Percentiles rank a stretch among this genome's conserved stretches.
Conservation (phyloP, 2,888 invertebrate species). For the Chymomyza fuscimana region DNA sequence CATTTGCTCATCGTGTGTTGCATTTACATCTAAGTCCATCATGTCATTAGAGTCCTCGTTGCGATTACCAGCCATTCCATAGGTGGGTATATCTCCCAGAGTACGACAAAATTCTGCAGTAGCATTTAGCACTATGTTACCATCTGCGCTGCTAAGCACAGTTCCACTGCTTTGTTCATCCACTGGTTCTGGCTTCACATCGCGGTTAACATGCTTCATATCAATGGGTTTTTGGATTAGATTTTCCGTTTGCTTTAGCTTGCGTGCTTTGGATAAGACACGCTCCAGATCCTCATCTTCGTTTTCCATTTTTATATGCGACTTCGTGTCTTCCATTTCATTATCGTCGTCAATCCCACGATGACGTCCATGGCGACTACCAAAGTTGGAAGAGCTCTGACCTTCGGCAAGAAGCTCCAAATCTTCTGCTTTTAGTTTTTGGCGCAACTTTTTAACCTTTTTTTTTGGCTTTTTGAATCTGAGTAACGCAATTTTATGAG, state of each 20-base stretch:
- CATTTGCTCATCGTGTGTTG: slow-evolving; percentile 77
- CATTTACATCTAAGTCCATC: slow-evolving; percentile 79
- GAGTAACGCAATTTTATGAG: not conserved
- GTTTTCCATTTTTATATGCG: slow-evolving; percentile 79
- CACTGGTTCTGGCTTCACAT: slow-evolving; percentile 81
- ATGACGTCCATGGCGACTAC: slow-evolving; percentile 68
- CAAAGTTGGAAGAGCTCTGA: slow-evolving; percentile 67
- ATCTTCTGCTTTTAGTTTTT: slow-evolving; percentile 87
- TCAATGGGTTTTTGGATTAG: slow-evolving; percentile 74
- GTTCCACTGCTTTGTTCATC: slow-evolving; percentile 74
- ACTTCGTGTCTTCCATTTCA: slow-evolving; percentile 80
- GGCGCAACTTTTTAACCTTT: slow-evolving; percentile 86
- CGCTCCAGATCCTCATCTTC: slow-evolving; percentile 87
- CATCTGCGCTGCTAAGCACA: slow-evolving; percentile 67
- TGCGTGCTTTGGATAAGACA: slow-evolving; percentile 86
- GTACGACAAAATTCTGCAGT: slow-evolving; percentile 98
- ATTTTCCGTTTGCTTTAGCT: slow-evolving; percentile 82
- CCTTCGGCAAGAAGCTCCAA: slow-evolving; percentile 80
- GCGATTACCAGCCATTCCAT: slow-evolving; percentile 93
- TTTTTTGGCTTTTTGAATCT: slow-evolving; percentile 92
- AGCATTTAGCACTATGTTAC: slow-evolving; percentile 91
- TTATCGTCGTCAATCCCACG: slow-evolving; percentile 74
- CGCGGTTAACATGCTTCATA: slow-evolving; percentile 78
- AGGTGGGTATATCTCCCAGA: slow-evolving; percentile 96
- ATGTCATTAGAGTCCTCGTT: slow-evolving; percentile 88